phyloP scores from a whole-genome alignment of 2,113 vertebrate species.

The Apeltes quadracus region DNA sequence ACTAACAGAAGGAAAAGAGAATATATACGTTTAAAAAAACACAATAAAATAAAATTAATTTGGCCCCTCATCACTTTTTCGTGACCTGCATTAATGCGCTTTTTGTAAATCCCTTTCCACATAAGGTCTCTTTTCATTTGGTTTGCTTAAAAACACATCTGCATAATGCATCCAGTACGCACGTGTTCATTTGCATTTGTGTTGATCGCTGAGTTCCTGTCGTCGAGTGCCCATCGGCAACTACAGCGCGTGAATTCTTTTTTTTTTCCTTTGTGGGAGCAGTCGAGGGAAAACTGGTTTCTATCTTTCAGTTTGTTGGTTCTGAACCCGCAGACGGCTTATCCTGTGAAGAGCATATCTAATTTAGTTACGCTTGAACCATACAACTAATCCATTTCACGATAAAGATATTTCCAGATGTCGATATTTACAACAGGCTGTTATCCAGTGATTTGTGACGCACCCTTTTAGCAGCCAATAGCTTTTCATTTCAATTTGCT shows the following conservation, averaged over 20 bases:
- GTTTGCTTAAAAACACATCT: conserved; percentile 16
- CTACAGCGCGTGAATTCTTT: background rate
- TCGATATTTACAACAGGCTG: background rate
- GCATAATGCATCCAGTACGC: background rate
- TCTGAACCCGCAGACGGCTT: background rate
- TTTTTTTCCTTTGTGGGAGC: background rate
- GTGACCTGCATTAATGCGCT: background rate
- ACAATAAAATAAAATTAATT: too few relatives aligned
- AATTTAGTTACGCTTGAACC: background rate
- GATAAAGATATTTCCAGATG: background rate
- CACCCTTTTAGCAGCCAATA: background rate
- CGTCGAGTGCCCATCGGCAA: background rate
- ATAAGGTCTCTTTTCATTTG: background rate
- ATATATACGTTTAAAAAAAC: too few relatives aligned
- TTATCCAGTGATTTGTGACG: background rate
- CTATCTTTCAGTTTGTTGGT: background rate
- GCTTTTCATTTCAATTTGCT: background rate
- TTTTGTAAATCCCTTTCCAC: conserved; percentile 1
- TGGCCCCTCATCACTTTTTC: conserved; percentile 17
- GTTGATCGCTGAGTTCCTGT: background rate
- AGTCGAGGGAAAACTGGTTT: background rate
- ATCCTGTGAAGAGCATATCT: background rate
- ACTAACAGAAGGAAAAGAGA: background rate
- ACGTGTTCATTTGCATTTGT: background rate
- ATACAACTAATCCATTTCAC: background rate